A percentile compares a stretch with the other conserved stretches of the same genome.
Evolutionary conservation across 2,888 invertebrate genomes (phyloP).

Genomic region (Trachelus troglodyta): DNA sequence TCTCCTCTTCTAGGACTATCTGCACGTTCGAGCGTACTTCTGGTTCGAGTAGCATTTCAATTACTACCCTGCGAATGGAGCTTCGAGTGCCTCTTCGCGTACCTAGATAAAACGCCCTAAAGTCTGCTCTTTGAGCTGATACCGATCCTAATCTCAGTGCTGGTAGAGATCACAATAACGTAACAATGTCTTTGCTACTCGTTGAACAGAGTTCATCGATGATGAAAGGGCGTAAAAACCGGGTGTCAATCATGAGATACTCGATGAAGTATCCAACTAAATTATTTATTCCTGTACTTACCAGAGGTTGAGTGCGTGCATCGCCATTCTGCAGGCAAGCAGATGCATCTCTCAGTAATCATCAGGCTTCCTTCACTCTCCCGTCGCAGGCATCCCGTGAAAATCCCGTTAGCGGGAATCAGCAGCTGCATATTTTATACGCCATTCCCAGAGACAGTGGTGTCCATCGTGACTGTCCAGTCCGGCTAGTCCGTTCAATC

Average conservation of each 20-base stretch:
- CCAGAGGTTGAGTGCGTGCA: slow-evolving; percentile 17
- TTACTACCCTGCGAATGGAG: slow-evolving; percentile 52
- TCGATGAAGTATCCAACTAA: slow-evolving; percentile 23
- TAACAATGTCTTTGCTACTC: no score
- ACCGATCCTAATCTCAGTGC: no score
- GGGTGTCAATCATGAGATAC: no score
- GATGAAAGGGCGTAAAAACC: no score
- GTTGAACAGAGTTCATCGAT: no score
- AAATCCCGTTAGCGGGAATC: slow-evolving; percentile 58
- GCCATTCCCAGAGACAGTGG: slow-evolving; percentile 21
- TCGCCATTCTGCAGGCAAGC: slow-evolving; percentile 18
- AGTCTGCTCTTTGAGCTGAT: not conserved
- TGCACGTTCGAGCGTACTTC: not conserved
- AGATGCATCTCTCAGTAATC: slow-evolving; percentile 40
- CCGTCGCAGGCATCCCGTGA: slow-evolving; percentile 27
- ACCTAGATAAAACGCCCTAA: slow-evolving; percentile 44
- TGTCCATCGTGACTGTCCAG: not conserved
- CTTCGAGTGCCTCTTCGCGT: slow-evolving; percentile 55
- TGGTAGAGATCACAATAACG: no score
- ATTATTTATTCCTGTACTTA: slow-evolving; percentile 44
- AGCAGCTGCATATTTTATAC: slow-evolving; percentile 53
- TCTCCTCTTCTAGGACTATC: not conserved
- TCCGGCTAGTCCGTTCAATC: not conserved
- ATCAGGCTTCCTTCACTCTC: slow-evolving; percentile 43
- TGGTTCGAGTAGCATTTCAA: slow-evolving; percentile 26